A percentile compares a stretch with the other conserved stretches of the same genome.
These are phyloP conservation scores for Naso thynnoides DNA, from an alignment of 2,797 vertebrate genomes.

Conservation along the genomic window DNA sequence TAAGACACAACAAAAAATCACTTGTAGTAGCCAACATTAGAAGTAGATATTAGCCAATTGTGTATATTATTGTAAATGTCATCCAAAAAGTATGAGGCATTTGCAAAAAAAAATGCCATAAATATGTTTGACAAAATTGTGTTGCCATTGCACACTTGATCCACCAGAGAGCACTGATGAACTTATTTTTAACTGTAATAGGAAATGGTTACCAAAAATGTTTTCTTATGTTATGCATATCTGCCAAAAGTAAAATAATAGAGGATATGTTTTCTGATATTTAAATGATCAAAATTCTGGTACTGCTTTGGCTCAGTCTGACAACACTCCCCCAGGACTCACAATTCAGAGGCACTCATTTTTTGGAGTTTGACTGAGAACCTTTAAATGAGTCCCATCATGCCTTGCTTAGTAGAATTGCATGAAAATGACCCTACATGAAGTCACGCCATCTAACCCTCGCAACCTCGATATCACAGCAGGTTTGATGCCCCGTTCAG, in stretches of 20 bases:
- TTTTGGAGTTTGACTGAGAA: background rate
- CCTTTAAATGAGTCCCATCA: slow-evolving; percentile 32
- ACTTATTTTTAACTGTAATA: too few relatives aligned
- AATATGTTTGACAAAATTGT: background rate
- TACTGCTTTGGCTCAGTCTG: too few relatives aligned
- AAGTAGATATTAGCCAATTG: background rate
- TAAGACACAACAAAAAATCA: background rate
- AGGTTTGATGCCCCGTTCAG: slow-evolving; percentile 73
- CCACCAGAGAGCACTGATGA: background rate
- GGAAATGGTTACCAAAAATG: background rate
- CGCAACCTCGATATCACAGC: slow-evolving; percentile 73
- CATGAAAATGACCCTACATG: slow-evolving; percentile 37
- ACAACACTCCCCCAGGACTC: slow-evolving; percentile 13
- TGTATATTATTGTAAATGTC: background rate
- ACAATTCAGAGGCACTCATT: slow-evolving; percentile 33
- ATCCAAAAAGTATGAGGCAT: background rate
- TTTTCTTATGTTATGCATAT: background rate
- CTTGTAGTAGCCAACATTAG: background rate
- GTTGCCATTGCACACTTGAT: background rate
- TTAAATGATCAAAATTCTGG: background rate
- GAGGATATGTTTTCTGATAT: background rate
- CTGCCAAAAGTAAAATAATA: background rate
- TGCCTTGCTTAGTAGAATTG: slow-evolving; percentile 38
- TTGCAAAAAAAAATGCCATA: background rate
- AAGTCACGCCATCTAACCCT: slow-evolving; percentile 55